Evolutionary conservation across 2,888 invertebrate species (phyloP).

Genomic region (Lottia gigantea): DNA sequence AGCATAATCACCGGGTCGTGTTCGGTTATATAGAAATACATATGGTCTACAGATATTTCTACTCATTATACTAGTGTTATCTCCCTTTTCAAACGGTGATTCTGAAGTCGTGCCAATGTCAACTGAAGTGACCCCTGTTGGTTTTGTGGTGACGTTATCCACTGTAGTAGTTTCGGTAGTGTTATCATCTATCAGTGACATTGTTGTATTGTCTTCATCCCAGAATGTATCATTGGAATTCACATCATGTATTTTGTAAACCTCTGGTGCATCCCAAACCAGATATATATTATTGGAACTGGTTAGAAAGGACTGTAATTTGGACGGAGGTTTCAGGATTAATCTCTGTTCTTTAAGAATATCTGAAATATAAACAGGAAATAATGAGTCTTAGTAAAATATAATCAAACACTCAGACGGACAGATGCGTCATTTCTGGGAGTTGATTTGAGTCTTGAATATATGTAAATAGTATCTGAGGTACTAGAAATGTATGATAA

Average conservation of each 20-base stretch:
- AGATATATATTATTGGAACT: constrained; percentile 32
- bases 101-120: background rate
- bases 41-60: constrained; percentile 18
- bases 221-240: constrained; percentile 6
- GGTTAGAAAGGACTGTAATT: constrained; percentile 36
- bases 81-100: background rate
- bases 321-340: constrained; percentile 32
- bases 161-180: background rate
- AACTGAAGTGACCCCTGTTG: background rate
- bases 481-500: no score
- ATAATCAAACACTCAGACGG: no score
- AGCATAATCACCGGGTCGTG: constrained; percentile 14
- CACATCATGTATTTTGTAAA: constrained; percentile 28
- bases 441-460: no score
- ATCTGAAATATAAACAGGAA: no score
- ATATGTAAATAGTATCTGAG: no score
- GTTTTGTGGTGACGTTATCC: background rate
- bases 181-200: background rate
- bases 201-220: background rate
- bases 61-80: background rate
- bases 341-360: background rate
- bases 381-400: no score
- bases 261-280: constrained; percentile 41
- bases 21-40: constrained; percentile 24
- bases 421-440: no score